phyloP scores from a whole-genome alignment of 1,140 invertebrate species.

The Spodoptera frugiperda region DNA sequence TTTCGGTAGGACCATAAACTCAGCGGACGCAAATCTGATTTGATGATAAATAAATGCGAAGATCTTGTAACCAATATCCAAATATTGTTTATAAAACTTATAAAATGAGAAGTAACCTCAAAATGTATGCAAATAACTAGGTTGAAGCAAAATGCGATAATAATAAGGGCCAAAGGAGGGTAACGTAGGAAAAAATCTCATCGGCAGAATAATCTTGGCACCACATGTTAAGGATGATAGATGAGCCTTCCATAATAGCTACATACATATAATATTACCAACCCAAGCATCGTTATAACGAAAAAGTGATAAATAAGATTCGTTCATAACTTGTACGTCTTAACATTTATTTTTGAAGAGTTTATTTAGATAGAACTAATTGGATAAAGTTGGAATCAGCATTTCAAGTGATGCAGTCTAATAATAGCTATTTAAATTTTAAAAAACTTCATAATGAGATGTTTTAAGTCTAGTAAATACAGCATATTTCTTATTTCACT shows the following conservation, averaged over 20 bases:
- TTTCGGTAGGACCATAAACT: too few species aligned
- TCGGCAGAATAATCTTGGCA: conserved; percentile 1
- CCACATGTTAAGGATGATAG: conserved; percentile 30
- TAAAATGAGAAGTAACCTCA: too few species aligned
- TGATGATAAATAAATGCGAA: too few species aligned
- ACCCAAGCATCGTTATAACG: neutral
- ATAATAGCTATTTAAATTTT: too few species aligned
- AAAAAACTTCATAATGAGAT: too few species aligned
- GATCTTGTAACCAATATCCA: too few species aligned
- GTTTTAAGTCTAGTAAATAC: too few species aligned
- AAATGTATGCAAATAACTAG: too few species aligned
- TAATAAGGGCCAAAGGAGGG: neutral
- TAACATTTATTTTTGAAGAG: neutral
- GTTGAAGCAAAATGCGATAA: neutral
- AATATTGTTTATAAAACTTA: too few species aligned
- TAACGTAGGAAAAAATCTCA: conserved; percentile 14
- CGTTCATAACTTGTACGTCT: neutral
- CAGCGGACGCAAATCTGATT: too few species aligned
- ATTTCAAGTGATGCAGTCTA: too few species aligned
- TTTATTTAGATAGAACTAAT: neutral
- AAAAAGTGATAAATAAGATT: conserved; percentile 1
- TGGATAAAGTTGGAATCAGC: neutral
- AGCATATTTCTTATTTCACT: too few species aligned
- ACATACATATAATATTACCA: conserved; percentile 11
- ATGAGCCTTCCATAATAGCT: conserved; percentile 15